Evolutionary conservation across 53 echinoderm and acorn worm genomes (phyloP).

Genomic region (Henricia sp.): DNA sequence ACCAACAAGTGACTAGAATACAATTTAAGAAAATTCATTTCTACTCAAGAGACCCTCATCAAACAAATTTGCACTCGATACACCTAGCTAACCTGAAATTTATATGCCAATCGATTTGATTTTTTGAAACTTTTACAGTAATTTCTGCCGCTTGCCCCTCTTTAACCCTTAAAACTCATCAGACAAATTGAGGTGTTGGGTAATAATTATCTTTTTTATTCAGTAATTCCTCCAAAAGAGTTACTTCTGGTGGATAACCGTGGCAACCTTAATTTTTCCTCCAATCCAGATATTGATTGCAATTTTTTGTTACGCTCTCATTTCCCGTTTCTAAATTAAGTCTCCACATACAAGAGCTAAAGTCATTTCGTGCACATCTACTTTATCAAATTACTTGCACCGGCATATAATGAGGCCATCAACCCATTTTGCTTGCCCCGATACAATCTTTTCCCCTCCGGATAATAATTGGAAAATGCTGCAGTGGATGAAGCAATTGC

Average conservation of each 20-base stretch:
- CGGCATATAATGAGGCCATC: conserved; percentile 43
- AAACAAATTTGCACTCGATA: not conserved
- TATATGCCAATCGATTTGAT: not conserved
- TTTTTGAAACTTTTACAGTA: not conserved
- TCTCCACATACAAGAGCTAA: no score
- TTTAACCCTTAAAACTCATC: not conserved
- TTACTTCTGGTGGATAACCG: not conserved
- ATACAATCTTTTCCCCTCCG: conserved; percentile 18
- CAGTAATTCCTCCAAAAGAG: not conserved
- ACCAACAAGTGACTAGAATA: not conserved
- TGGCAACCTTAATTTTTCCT: not conserved
- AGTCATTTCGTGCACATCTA: conserved; percentile 25
- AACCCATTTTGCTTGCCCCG: conserved; percentile 19
- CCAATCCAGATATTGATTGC: not conserved
- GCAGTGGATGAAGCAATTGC: conserved; percentile 49
- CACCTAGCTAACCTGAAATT: not conserved
- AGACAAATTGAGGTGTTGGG: conserved; percentile 12
- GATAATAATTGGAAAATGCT: conserved; percentile 45
- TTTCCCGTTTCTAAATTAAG: no score
- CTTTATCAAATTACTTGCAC: conserved; percentile 39
- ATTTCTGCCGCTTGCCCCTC: not conserved
- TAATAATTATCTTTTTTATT: not conserved
- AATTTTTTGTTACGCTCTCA: not conserved
- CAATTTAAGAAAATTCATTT: not conserved
- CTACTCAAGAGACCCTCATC: not conserved